These are phyloP conservation scores for Scatophagus argus DNA, from an alignment of 2,113 vertebrate genomes.

Conservation along the genomic window DNA sequence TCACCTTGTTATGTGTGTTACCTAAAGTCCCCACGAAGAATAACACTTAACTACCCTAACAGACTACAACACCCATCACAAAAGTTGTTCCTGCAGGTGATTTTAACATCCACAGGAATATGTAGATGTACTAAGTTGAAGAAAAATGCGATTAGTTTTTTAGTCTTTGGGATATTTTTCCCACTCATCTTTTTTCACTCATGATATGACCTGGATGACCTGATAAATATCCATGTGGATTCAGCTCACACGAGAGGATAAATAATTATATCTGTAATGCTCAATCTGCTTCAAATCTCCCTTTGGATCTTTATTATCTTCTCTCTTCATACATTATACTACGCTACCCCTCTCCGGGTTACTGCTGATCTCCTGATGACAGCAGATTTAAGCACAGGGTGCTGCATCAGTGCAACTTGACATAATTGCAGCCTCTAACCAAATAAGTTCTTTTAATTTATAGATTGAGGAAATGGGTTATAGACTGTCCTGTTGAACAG, in stretches of 20 bases:
- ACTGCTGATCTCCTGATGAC: conserved; percentile 29
- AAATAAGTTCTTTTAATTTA: conserved; percentile 56
- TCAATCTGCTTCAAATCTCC: conserved; percentile 35
- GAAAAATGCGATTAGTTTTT: neutral
- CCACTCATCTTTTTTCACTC: conserved; percentile 16
- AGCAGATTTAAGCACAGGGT: conserved; percentile 33
- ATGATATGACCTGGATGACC: conserved; percentile 4
- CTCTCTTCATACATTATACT: neutral
- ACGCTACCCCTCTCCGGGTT: neutral
- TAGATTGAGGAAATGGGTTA: conserved; percentile 39
- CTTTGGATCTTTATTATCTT: conserved; percentile 13
- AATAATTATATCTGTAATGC: conserved; percentile 2
- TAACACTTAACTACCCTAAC: conserved; percentile 7
- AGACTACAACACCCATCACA: conserved; percentile 7
- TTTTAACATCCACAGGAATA: conserved; percentile 17
- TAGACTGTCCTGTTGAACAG: conserved; percentile 21
- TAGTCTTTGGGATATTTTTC: neutral
- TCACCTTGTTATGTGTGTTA: conserved; percentile 38
- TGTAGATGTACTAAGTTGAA: neutral
- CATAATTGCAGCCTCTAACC: conserved; percentile 44
- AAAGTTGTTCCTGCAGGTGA: neutral
- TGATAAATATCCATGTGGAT: conserved; percentile 21
- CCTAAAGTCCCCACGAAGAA: conserved; percentile 28
- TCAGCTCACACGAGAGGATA: neutral
- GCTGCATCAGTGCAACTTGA: conserved; percentile 33